Conservation (phyloP, 2,888 invertebrate genomes). For the Icerya purchasi region DNA sequence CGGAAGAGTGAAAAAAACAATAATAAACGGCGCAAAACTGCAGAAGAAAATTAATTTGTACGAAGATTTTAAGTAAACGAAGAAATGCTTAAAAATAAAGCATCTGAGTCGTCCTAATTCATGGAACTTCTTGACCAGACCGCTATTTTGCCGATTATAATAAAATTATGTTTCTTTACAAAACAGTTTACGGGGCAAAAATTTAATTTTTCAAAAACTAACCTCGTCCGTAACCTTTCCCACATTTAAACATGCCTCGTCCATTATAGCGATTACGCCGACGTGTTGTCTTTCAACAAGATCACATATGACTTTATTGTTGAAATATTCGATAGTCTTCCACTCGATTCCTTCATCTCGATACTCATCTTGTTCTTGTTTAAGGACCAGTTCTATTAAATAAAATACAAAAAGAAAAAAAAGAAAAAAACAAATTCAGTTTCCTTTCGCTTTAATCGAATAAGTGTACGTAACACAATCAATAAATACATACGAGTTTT, state of each 20-base stretch:
- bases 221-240: constrained; percentile 61
- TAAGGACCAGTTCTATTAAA: constrained; percentile 67
- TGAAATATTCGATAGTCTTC: constrained; percentile 88
- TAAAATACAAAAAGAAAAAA: background rate
- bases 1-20: no score
- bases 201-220: constrained; percentile 9
- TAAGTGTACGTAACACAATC: no score
- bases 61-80: no score
- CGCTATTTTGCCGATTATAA: no score
- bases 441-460: no score
- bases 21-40: background rate
- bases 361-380: constrained; percentile 97
- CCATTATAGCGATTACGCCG: constrained; percentile 76
- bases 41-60: no score
- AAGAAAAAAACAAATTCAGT: background rate
- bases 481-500: background rate
- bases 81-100: no score
- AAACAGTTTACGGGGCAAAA: background rate
- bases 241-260: constrained; percentile 89
- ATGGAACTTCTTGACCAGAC: no score
- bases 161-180: no score
- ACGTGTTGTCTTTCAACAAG: constrained; percentile 82
- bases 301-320: constrained; percentile 90
- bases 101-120: no score
- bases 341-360: constrained; percentile 85